Conservation (phyloP, 2,888 invertebrate species). For the Drosophila quinaria region DNA sequence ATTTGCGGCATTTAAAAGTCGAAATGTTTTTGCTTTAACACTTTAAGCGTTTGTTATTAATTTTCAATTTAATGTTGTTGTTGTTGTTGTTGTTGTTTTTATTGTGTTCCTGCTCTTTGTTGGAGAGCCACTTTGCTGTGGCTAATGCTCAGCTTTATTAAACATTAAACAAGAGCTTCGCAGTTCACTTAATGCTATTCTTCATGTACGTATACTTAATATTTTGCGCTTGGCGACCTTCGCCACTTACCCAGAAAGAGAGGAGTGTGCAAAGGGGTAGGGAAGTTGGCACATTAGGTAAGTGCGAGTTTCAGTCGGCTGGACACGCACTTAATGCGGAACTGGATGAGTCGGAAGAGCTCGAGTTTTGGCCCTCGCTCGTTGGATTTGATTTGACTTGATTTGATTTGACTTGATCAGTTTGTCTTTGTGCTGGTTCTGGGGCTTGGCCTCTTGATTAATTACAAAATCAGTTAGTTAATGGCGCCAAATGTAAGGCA, state of each 20-base stretch:
- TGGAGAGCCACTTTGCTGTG: constrained; percentile 33
- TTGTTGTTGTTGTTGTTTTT: constrained; percentile 9
- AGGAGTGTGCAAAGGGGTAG: not conserved
- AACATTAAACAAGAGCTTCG: constrained; percentile 61
- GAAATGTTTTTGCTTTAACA: constrained; percentile 37
- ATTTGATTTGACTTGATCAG: constrained; percentile 14
- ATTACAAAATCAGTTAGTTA: constrained; percentile 65
- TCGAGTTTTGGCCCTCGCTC: constrained; percentile 42
- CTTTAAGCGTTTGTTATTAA: constrained; percentile 57
- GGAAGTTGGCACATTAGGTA: constrained; percentile 11
- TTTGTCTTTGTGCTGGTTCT: constrained; percentile 27
- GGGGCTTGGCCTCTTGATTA: constrained; percentile 55
- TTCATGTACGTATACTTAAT: constrained; percentile 60
- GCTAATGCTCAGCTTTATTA: constrained; percentile 70
- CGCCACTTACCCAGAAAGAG: constrained; percentile 4
- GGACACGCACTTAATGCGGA: constrained; percentile 77
- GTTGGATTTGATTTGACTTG: not conserved
- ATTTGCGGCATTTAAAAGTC: constrained; percentile 46
- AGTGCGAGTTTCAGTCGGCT: constrained; percentile 55
- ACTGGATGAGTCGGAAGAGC: constrained; percentile 62
- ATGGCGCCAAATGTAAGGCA: constrained; percentile 74
- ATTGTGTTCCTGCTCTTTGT: constrained; percentile 55
- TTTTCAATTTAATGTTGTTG: constrained; percentile 51
- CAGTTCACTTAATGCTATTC: constrained; percentile 65
- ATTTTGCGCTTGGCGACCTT: constrained; percentile 63